Percentiles rank a stretch among this genome's conserved stretches.
Evolutionary conservation across 2,888 invertebrate species (phyloP).

Genomic region (Pecten maximus): DNA sequence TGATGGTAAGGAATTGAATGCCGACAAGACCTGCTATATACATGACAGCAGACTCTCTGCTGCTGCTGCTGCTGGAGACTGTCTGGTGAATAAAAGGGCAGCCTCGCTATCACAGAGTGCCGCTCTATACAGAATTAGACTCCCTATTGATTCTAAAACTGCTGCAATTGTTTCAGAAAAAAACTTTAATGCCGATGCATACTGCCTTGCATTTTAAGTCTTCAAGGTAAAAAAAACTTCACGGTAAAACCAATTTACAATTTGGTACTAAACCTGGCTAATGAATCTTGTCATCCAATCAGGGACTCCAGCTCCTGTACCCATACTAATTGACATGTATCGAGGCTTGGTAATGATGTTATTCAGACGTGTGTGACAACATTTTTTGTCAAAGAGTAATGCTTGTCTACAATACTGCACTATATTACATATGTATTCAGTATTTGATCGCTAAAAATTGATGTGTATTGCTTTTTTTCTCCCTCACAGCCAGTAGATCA

Average conservation of each 20-base stretch:
- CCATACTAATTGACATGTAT: not conserved
- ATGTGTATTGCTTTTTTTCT: not conserved
- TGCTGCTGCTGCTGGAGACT: not conserved
- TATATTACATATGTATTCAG: not conserved
- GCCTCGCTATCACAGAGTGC: not conserved
- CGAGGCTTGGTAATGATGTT: not conserved
- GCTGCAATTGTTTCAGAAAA: not conserved
- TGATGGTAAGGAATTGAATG: not conserved
- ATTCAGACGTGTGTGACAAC: not conserved
- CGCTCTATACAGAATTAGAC: not conserved
- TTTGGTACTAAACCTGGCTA: not conserved
- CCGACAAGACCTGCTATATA: not conserved
- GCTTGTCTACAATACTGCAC: not conserved
- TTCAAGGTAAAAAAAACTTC: constrained; percentile 5
- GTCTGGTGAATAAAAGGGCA: not conserved
- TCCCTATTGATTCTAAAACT: not conserved
- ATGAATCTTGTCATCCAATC: constrained; percentile 7
- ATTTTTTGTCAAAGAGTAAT: not conserved
- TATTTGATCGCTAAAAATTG: not conserved
- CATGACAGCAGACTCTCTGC: not conserved
- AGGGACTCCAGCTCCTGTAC: not conserved
- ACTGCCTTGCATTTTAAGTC: constrained; percentile 7
- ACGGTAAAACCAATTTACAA: not conserved
- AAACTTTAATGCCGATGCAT: not conserved
- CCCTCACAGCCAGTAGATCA: not conserved